Base-by-base conservation (phyloP, 2,113 vertebrate species). In the Tamias sibiricus region DNA sequence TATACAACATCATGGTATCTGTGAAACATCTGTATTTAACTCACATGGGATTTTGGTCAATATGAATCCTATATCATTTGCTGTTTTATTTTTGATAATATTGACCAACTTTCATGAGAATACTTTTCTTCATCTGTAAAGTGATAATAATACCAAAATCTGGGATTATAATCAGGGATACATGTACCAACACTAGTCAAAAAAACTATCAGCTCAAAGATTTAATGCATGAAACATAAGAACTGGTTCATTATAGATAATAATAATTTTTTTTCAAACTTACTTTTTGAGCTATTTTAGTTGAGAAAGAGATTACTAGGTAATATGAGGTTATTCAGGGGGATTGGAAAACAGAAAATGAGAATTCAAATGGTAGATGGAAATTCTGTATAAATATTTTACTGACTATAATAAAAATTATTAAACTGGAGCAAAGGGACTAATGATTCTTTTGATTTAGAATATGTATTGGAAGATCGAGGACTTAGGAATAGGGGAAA, bases 11-110 rank as follows among this genome's bases (percentile, higher is more conserved):
- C 71, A 83, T 44, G 12, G 47, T 35, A 37, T 75, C 28, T 80
- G 32, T 87, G 68, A 94, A 87, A 87, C 76, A 91, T 35, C 11
- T 22, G 35, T 14, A 80, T 74, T 90, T 75, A 90, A 81, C 87
- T 96, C 11, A 37, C 16, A 24, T n/a, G 14, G 47, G 40, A 68
- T 59, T 92, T 86, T 91, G 57, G 35, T 54, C 74, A 90, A 30
- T 14, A 47, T 40, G 57, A 2, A 2, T 11, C 72, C 47, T 87
- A 16, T 90, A n/a, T 59, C 2, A 57, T 69, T 87, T 47, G 94
- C 52, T 57, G 26, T 26, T 94, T 86, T 52, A 87, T 68, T 57
- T 94, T 59, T 87, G 47, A 96, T 82, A 12, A 49, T 69, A 82
- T 42, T 44, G 22, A 47, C 49, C 49, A 77, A 35, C 1, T 49